These are phyloP conservation scores for Apodemus agrarius DNA, from an alignment of 2,797 vertebrate species.

Conservation along the genomic window DNA sequence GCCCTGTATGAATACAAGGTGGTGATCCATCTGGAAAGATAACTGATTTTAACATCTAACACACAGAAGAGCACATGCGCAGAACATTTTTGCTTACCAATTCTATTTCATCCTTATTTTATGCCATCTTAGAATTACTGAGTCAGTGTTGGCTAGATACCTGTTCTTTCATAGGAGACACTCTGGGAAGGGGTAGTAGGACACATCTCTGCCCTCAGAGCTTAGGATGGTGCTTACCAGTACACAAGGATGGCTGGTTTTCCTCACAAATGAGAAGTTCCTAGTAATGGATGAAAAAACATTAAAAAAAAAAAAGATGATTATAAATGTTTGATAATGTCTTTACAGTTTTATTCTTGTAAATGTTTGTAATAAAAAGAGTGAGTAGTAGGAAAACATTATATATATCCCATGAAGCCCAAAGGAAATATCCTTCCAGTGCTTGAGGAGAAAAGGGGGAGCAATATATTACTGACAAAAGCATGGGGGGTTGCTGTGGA, in stretches of 20 bases:
- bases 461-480: background rate
- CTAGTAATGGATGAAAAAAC: background rate
- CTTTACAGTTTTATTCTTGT: background rate
- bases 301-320: background rate
- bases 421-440: background rate
- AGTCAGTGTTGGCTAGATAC: background rate
- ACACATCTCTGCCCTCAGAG: background rate
- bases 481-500: background rate
- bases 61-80: background rate
- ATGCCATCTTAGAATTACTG: background rate
- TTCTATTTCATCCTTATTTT: background rate
- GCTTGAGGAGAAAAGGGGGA: background rate
- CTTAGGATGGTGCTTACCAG: background rate
- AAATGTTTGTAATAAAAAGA: background rate
- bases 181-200: background rate
- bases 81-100: background rate
- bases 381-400: background rate
- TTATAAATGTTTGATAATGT: background rate
- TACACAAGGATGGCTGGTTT: background rate
- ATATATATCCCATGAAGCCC: background rate
- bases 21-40: background rate
- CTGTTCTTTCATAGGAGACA: background rate
- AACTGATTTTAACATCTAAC: background rate
- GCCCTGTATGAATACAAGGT: background rate
- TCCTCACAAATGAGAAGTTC: conserved; percentile 11